A percentile compares a stretch with the other conserved stretches of the same genome.
phyloP scores from a whole-genome alignment of 2,888 invertebrate genomes.

The Sussaba pulchella region DNA sequence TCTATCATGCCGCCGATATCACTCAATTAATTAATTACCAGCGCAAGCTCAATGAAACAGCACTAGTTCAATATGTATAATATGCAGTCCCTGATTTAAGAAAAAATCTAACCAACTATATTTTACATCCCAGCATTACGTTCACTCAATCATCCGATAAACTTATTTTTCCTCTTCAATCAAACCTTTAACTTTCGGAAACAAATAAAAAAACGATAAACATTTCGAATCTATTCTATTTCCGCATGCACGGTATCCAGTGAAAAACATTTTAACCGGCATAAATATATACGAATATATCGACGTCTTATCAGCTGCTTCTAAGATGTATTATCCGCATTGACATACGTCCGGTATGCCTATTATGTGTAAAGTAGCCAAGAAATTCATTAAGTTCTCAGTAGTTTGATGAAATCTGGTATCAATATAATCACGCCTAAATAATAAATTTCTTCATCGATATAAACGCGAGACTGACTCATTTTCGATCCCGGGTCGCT shows the following conservation, averaged over 20 bases:
- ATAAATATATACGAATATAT: not conserved
- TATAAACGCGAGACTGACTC: not conserved
- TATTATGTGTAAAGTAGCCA: no score
- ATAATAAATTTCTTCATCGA: not conserved
- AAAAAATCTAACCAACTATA: slow-evolving; percentile 12
- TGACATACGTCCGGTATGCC: not conserved
- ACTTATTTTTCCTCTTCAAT: not conserved
- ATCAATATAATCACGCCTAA: not conserved
- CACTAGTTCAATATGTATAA: no score
- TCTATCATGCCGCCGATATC: slow-evolving; percentile 14
- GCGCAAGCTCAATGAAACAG: not conserved
- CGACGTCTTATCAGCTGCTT: not conserved
- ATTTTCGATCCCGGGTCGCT: no score
- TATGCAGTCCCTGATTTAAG: no score
- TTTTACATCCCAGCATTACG: not conserved
- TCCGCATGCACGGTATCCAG: not conserved
- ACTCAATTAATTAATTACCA: slow-evolving; percentile 56
- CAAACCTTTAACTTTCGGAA: not conserved
- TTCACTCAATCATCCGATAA: slow-evolving; percentile 14
- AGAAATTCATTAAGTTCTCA: slow-evolving; percentile 6
- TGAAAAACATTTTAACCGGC: not conserved
- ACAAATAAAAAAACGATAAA: slow-evolving; percentile 6
- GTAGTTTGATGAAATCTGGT: not conserved
- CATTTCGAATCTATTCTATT: not conserved
- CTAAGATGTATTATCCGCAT: not conserved